Evolutionary conservation across 2,888 invertebrate species (phyloP), one percentile per base, ranked within the genome.

Genomic region (Tetheella fluctuosa): DNA sequence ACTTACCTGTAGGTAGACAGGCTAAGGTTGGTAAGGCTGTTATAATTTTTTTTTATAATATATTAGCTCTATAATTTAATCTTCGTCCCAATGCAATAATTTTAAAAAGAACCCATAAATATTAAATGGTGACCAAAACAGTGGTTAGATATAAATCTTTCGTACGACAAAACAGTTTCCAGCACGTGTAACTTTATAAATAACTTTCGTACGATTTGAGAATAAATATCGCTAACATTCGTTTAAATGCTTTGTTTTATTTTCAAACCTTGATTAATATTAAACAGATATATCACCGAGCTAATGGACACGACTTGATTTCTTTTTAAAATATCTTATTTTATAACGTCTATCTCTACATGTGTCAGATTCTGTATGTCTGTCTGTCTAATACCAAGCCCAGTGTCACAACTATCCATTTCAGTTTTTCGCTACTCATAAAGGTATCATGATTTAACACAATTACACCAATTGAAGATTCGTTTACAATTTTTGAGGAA

Each of bases 211-310:
- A 59, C 61, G 58, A 48, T 48, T 61, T 65, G 59, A 58, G 55
- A 64, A 72, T 69, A 77, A 70, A 75, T 68, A 69, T 70, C 64
- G 66, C 61, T 59, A 61, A 64, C 62, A 58, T 61, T 59, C 59
- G 63, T 60, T 57, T 53, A 58, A 65, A 61, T 59, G 59, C 62
- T 76, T 71, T 67, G 71, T 73, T 61, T 69, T 73, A 70, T 76
- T 75, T 74, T 64, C 61, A 68, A 66, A 62, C 59, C 58, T 64
- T 73, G 76, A 77, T 77, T 76, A 77, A 77, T 74, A 76, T 67
- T 66, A 68, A 69, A 73, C 56, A 69, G 59, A 72, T 77, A 67
- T 66, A 70, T 77, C 68, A 73, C 68, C 57, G 59, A 56, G 58
- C 65, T 70, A 76, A 77, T 73, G 68, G 72, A 60, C 52, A 65